A percentile compares a stretch with the other conserved stretches of the same genome.
Conservation (phyloP, 2,797 vertebrate species). For the Acanthis flammea region DNA sequence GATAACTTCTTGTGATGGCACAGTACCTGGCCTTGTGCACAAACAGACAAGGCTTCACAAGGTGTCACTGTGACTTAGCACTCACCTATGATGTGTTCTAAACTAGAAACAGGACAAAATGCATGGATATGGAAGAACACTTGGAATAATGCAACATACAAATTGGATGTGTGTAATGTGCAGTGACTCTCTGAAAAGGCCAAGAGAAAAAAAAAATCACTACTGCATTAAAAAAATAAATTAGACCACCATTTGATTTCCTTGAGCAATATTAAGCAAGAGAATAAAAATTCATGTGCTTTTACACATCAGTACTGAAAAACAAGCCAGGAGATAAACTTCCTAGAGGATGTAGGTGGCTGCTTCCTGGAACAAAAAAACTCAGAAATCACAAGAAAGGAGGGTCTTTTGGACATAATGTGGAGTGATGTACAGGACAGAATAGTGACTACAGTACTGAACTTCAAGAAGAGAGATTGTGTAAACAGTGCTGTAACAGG, state of each 20-base stretch:
- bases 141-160: background rate
- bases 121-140: background rate
- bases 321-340: background rate
- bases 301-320: background rate
- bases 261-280: background rate
- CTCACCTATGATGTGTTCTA: background rate
- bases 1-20: background rate
- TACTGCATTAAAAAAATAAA: background rate
- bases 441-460: background rate
- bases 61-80: background rate
- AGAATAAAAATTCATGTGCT: background rate
- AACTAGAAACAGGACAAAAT: background rate
- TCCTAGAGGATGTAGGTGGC: background rate
- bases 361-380: background rate
- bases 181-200: background rate
- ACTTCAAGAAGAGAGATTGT: background rate
- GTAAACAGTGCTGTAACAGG: background rate
- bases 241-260: background rate
- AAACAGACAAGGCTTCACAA: background rate
- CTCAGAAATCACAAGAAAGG: background rate
- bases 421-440: background rate
- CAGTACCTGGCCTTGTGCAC: background rate
- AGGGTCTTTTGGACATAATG: background rate
- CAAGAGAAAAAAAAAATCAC: background rate
- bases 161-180: background rate